Evolutionary conservation across 2,113 vertebrate genomes (phyloP).

Genomic region (Orthonyx spaldingii): DNA sequence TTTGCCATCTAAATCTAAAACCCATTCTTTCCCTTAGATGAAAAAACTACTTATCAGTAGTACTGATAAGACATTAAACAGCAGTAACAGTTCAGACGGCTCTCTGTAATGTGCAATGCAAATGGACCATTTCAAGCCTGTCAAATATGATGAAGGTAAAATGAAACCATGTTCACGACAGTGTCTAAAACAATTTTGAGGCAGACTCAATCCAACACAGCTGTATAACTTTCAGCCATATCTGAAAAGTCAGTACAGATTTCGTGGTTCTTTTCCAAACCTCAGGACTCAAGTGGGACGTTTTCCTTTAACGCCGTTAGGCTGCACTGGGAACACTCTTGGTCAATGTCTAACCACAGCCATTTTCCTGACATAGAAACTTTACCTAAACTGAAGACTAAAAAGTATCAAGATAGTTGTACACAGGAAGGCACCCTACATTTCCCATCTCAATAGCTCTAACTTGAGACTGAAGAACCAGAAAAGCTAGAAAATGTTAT

Average conservation of each 20-base stretch:
- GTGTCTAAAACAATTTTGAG: background rate
- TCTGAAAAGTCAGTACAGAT: background rate
- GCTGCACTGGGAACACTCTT: background rate
- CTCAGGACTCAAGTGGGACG: background rate
- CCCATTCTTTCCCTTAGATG: background rate
- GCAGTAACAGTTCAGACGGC: background rate
- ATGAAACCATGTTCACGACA: fast-evolving
- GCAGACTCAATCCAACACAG: background rate
- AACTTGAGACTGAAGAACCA: background rate
- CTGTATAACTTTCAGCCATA: background rate
- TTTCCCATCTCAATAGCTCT: background rate
- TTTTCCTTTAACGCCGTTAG: background rate
- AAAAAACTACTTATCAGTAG: background rate
- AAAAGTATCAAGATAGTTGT: background rate
- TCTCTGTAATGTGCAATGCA: background rate
- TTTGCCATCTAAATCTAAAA: background rate
- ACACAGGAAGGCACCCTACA: background rate
- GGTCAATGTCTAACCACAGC: background rate
- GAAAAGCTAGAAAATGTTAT: background rate
- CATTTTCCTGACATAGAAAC: background rate
- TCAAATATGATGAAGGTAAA: background rate
- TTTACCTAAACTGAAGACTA: background rate
- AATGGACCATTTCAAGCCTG: background rate
- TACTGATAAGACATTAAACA: background rate
- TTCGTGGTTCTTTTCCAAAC: background rate